Evolutionary conservation across 2,797 vertebrate genomes (phyloP).

Genomic region (Parauchenoglanis ngamensis): DNA sequence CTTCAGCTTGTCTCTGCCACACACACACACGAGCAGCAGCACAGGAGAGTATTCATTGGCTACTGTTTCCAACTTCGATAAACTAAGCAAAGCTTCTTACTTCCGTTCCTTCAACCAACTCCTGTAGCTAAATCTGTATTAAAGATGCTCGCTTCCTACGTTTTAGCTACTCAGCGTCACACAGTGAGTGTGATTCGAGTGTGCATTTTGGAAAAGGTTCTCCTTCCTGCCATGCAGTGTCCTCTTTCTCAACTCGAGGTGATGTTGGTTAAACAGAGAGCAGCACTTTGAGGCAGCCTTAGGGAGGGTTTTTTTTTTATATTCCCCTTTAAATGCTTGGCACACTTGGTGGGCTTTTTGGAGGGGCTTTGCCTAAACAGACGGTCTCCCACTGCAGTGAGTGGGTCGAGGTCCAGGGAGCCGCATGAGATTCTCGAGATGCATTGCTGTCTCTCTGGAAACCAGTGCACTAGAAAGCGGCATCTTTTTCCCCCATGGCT

Average conservation of each 20-base stretch:
- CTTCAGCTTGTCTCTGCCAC: slow-evolving; percentile 56
- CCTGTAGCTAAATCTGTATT: slow-evolving; percentile 19
- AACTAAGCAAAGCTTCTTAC: slow-evolving; percentile 32
- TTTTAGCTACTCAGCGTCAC: background rate
- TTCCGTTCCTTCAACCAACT: background rate
- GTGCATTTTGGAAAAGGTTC: slow-evolving; percentile 13
- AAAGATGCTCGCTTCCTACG: background rate
- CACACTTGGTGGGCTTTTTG: slow-evolving; percentile 74
- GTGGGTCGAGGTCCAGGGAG: slow-evolving; percentile 76
- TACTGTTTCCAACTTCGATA: slow-evolving; percentile 18
- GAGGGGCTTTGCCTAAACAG: slow-evolving; percentile 77
- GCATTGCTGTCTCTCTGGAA: slow-evolving; percentile 73
- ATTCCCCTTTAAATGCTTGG: slow-evolving; percentile 62
- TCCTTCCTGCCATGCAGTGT: slow-evolving; percentile 31
- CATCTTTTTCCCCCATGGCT: slow-evolving; percentile 53
- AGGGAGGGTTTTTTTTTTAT: slow-evolving; percentile 44
- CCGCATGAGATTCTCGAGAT: slow-evolving; percentile 75
- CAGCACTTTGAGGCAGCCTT: slow-evolving; percentile 34
- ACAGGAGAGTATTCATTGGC: slow-evolving; percentile 19
- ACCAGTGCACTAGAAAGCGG: slow-evolving; percentile 61
- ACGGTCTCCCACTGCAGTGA: slow-evolving; percentile 75
- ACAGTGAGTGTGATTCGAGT: background rate
- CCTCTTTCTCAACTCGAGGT: slow-evolving; percentile 38
- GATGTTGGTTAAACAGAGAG: slow-evolving; percentile 46
- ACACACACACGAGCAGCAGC: slow-evolving; percentile 34